These are phyloP conservation scores for Anser brachyrhynchus DNA, from an alignment of 2,113 vertebrate species.

Conservation along the genomic window DNA sequence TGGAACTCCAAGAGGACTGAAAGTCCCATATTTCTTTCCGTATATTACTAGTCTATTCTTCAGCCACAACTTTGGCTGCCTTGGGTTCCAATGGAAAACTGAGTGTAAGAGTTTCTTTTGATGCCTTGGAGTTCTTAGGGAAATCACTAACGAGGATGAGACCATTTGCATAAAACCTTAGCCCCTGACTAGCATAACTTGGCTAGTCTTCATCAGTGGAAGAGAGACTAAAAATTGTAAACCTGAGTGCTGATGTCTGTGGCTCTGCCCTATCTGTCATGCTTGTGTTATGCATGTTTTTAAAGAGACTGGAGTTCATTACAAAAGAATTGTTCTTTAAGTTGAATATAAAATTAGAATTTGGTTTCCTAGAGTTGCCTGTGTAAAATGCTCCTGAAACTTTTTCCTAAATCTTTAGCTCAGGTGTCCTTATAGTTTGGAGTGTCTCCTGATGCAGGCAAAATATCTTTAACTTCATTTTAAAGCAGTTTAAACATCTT, in stretches of 20 bases:
- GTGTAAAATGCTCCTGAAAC: not conserved
- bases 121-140: not conserved
- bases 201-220: not conserved
- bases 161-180: not conserved
- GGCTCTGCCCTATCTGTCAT: not conserved
- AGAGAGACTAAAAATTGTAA: not conserved
- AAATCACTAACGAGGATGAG: not conserved
- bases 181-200: not conserved
- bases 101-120: not conserved
- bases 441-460: not conserved
- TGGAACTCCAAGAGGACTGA: not conserved
- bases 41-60: not conserved
- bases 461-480: not conserved
- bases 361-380: not conserved
- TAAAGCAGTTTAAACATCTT: not conserved
- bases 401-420: not conserved
- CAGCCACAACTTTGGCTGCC: not conserved
- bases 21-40: not conserved
- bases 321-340: not conserved
- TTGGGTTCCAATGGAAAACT: not conserved
- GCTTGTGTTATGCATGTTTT: not conserved
- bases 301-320: not conserved
- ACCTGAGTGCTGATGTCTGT: fast-evolving
- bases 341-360: not conserved
- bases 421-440: not conserved